Conservation (phyloP, 2,888 invertebrate genomes). For the Leptopterna dolabrata region DNA sequence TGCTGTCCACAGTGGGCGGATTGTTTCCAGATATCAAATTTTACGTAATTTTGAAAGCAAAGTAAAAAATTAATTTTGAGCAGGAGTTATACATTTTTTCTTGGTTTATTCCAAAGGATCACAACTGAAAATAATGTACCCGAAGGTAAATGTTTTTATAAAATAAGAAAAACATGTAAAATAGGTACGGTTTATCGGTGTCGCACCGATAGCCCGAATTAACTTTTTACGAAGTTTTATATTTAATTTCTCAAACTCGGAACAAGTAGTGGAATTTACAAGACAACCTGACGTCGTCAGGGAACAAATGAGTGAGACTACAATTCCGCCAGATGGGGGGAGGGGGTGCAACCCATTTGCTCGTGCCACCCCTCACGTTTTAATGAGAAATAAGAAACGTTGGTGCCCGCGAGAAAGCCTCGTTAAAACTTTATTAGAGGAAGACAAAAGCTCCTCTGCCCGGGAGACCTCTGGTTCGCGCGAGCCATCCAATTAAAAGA, state of each 20-base stretch:
- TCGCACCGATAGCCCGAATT: no score
- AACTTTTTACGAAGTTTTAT: no score
- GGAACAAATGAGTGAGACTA: not conserved
- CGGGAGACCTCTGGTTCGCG: constrained; percentile 27
- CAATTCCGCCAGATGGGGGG: not conserved
- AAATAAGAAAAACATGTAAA: no score
- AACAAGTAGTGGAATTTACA: not conserved
- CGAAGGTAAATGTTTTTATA: no score
- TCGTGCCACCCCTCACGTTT: constrained; percentile 9
- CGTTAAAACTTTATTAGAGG: constrained; percentile 44
- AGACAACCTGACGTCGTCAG: not conserved
- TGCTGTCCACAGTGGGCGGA: no score
- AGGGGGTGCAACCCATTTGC: not conserved
- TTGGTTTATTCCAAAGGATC: no score
- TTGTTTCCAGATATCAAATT: no score
- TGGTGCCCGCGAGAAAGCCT: constrained; percentile 34
- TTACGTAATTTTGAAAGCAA: no score
- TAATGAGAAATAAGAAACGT: constrained; percentile 46
- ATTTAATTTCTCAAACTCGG: not conserved
- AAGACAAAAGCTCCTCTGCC: not conserved
- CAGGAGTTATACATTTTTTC: no score
- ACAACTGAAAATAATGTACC: no score
- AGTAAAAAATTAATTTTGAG: no score
- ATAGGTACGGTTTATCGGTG: no score
- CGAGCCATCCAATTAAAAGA: constrained; percentile 47